Evolutionary conservation across 92 coral and sea anemone species (phyloP).

Genomic region (Meandrina meandrites): DNA sequence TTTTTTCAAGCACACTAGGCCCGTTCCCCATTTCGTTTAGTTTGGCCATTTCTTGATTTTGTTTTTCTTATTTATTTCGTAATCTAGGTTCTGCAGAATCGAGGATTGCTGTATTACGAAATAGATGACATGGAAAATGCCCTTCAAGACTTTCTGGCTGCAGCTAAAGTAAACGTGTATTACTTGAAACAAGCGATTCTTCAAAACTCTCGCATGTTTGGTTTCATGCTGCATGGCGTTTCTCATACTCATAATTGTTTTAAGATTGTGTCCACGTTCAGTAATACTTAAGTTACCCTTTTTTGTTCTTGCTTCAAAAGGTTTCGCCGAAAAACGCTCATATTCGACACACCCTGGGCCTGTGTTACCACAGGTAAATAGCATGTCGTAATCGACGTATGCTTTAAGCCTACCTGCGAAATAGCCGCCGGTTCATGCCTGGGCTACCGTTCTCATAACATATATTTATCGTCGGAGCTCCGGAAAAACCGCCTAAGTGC

Average conservation of each 20-base stretch:
- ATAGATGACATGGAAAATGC: conserved; percentile 92
- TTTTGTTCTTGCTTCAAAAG: conserved; percentile 25
- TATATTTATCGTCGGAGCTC: too few relatives aligned
- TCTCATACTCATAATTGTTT: background rate
- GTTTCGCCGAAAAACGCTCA: conserved; percentile 75
- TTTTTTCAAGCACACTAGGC: too few relatives aligned
- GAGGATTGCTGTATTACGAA: conserved; percentile 91
- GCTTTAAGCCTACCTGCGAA: too few relatives aligned
- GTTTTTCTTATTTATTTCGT: background rate
- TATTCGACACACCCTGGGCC: conserved; percentile 94
- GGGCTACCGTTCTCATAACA: too few relatives aligned
- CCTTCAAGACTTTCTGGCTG: conserved; percentile 86
- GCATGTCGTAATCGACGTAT: too few relatives aligned
- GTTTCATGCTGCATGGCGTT: background rate
- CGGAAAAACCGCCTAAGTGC: too few relatives aligned
- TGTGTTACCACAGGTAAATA: conserved; percentile 88
- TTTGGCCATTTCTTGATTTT: background rate
- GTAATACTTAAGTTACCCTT: background rate
- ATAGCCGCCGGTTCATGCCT: too few relatives aligned
- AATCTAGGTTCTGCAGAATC: conserved; percentile 87
- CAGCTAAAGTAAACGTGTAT: conserved; percentile 67
- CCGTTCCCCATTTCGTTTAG: background rate
- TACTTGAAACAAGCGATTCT: background rate
- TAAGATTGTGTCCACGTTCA: background rate
- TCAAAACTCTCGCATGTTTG: background rate